Evolutionary conservation across 2,113 vertebrate genomes (phyloP).

Genomic region (Brachyistius frenatus): DNA sequence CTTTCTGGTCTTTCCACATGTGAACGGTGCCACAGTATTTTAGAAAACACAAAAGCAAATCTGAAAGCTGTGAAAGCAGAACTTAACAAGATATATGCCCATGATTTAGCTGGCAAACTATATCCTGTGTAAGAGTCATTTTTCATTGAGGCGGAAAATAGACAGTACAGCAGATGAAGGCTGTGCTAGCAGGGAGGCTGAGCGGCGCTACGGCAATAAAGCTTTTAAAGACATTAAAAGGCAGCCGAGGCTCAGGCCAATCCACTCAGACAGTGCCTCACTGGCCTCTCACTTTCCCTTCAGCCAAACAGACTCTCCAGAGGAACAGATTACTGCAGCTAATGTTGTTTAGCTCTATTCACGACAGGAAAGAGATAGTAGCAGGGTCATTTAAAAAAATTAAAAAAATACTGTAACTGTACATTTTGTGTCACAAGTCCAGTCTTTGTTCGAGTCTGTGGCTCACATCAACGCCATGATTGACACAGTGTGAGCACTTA

Average conservation of each 20-base stretch:
- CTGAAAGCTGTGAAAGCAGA: constrained; percentile 28
- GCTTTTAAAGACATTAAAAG: constrained; percentile 83
- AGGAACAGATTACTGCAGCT: constrained; percentile 58
- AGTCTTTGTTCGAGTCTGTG: neutral
- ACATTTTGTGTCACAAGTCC: constrained; percentile 4
- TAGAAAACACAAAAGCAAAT: neutral
- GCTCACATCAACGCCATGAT: neutral
- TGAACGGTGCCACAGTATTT: neutral
- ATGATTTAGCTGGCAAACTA: constrained; percentile 22
- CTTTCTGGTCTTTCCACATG: neutral
- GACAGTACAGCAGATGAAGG: constrained; percentile 53
- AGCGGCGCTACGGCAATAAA: constrained; percentile 59
- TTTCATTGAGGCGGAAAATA: constrained; percentile 60
- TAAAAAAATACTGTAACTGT: constrained; percentile 24
- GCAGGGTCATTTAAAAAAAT: constrained; percentile 20
- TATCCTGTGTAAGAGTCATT: constrained; percentile 35
- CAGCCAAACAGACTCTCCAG: constrained; percentile 64
- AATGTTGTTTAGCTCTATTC: constrained; percentile 58
- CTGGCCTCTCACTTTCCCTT: constrained; percentile 50
- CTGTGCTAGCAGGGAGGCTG: constrained; percentile 28
- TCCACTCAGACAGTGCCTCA: constrained; percentile 72
- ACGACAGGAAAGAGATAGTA: constrained; percentile 7
- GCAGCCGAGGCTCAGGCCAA: constrained; percentile 59
- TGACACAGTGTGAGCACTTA: neutral
- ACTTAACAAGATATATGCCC: constrained; percentile 25